Evolutionary conservation across 1,140 invertebrate species (phyloP).

Genomic region (Drosophila nikananu): DNA sequence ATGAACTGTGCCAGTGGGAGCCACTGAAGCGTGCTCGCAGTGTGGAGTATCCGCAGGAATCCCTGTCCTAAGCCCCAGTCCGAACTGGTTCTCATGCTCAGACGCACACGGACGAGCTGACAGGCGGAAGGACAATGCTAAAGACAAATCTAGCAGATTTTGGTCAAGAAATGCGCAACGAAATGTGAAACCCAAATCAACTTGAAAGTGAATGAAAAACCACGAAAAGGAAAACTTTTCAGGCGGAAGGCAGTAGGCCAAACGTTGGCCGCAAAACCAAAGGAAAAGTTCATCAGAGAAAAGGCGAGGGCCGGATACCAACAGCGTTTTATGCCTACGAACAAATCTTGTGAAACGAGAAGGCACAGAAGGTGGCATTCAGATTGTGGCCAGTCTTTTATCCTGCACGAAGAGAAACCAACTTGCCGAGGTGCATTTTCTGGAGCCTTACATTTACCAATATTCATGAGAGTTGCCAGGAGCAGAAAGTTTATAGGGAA

Average conservation of each 20-base stretch:
- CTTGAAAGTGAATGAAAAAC: constrained; percentile 63
- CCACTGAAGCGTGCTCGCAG: constrained; percentile 17
- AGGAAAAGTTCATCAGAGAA: constrained; percentile 51
- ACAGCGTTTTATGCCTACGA: constrained; percentile 26
- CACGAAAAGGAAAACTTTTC: constrained; percentile 27
- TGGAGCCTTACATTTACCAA: neutral
- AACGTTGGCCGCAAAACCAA: constrained; percentile 54
- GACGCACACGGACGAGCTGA: constrained; percentile 34
- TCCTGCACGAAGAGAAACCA: constrained; percentile 19
- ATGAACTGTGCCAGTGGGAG: constrained; percentile 61
- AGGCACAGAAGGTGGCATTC: constrained; percentile 32
- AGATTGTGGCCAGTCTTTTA: constrained; percentile 15
- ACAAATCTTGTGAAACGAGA: constrained; percentile 26
- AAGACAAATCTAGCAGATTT: constrained; percentile 73
- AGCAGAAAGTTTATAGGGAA: too few species aligned
- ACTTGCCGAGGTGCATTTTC: neutral
- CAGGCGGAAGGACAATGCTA: constrained; percentile 49
- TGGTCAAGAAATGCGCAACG: constrained; percentile 73
- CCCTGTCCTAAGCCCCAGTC: constrained; percentile 26
- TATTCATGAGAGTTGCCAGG: neutral
- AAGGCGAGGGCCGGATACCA: constrained; percentile 17
- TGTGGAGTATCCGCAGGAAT: neutral
- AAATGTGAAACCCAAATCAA: constrained; percentile 66
- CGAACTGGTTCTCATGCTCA: constrained; percentile 46
- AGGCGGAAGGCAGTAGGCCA: constrained; percentile 19